phyloP scores from a whole-genome alignment of 2,113 vertebrate species.

The Saguinus midas region DNA sequence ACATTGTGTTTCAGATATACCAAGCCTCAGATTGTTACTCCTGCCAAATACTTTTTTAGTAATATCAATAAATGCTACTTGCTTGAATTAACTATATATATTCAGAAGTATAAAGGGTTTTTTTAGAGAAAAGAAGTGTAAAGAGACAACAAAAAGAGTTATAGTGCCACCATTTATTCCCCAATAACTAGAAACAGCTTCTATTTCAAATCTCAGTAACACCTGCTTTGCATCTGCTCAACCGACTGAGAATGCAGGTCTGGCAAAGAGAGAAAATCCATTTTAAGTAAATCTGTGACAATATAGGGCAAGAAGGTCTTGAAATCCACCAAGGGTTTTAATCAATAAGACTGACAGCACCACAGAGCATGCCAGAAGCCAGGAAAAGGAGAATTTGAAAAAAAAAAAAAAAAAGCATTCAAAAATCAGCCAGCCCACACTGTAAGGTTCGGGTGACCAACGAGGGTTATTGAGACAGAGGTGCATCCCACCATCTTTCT shows the following conservation, averaged over 20 bases:
- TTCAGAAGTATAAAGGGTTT: slow-evolving; percentile 20
- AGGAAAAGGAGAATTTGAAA: slow-evolving; percentile 61
- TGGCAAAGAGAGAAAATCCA: slow-evolving; percentile 73
- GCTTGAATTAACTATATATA: slow-evolving; percentile 47
- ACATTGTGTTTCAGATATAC: not conserved
- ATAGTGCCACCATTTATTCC: slow-evolving; percentile 55
- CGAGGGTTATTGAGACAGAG: not conserved
- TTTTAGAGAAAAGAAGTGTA: slow-evolving; percentile 48
- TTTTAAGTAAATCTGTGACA: slow-evolving; percentile 79
- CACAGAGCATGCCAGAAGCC: slow-evolving; percentile 66
- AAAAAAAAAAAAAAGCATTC: slow-evolving; percentile 21
- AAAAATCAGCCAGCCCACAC: not conserved
- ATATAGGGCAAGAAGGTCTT: slow-evolving; percentile 71
- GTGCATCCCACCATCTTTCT: not conserved
- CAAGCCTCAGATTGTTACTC: not conserved
- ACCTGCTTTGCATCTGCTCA: slow-evolving; percentile 73
- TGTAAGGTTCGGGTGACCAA: slow-evolving; percentile 30
- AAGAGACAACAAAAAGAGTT: slow-evolving; percentile 61
- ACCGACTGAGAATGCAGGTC: slow-evolving; percentile 67
- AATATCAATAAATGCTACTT: slow-evolving; percentile 39
- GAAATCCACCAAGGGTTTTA: slow-evolving; percentile 76
- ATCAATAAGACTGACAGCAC: slow-evolving; percentile 78
- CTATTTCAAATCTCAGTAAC: slow-evolving; percentile 57
- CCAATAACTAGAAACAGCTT: slow-evolving; percentile 57
- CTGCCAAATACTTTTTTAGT: slow-evolving; percentile 37